phyloP scores from a whole-genome alignment of 1,140 invertebrate genomes.

The Cyrtorhinus lividipennis region DNA sequence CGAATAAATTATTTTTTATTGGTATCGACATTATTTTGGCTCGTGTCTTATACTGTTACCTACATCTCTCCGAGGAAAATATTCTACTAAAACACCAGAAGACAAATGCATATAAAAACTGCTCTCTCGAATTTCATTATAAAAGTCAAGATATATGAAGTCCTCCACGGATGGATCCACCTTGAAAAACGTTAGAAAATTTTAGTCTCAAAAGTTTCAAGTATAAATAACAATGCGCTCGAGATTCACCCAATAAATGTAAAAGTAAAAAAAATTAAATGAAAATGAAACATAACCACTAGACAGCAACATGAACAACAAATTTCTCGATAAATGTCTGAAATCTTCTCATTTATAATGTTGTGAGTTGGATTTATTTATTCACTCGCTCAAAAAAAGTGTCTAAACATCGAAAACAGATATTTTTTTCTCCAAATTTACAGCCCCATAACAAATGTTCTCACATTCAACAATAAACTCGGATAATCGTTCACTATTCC shows the following conservation, averaged over 20 bases:
- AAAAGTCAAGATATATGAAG: neutral
- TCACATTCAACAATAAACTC: too few relatives aligned
- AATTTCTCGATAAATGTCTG: neutral
- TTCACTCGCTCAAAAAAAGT: neutral
- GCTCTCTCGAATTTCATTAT: neutral
- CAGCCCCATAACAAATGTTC: too few relatives aligned
- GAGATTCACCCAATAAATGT: too few relatives aligned
- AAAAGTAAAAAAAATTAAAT: too few relatives aligned
- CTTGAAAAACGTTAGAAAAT: slow-evolving; percentile 1
- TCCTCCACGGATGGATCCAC: neutral
- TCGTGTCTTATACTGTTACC: neutral
- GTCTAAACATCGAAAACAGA: too few relatives aligned
- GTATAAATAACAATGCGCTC: too few relatives aligned
- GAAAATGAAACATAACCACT: too few relatives aligned
- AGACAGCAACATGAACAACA: too few relatives aligned
- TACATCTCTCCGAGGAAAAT: neutral
- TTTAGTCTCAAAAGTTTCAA: neutral
- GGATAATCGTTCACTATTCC: slow-evolving; percentile 20
- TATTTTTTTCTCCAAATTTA: slow-evolving; percentile 12
- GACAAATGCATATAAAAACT: neutral
- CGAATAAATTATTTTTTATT: neutral
- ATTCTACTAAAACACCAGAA: too few relatives aligned
- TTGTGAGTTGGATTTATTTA: slow-evolving; percentile 22
- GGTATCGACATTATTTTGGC: neutral
- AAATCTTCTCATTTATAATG: slow-evolving; percentile 9